Conservation (phyloP, 2,888 invertebrate species). For the Polydrusus pterygomalis region DNA sequence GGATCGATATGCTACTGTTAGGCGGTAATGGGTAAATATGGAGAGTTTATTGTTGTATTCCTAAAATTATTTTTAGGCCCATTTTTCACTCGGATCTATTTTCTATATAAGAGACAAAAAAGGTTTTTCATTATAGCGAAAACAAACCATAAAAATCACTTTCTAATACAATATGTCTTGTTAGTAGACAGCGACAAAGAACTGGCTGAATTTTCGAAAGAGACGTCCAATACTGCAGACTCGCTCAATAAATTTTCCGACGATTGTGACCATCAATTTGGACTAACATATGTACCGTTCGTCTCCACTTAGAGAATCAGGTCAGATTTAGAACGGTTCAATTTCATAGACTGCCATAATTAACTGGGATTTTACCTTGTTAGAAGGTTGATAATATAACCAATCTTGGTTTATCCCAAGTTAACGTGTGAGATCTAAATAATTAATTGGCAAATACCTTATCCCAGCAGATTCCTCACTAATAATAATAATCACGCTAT, state of each 20-base stretch:
- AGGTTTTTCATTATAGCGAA: neutral
- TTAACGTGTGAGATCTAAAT: no score
- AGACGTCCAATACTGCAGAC: conserved; percentile 47
- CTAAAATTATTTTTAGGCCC: no score
- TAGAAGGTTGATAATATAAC: neutral
- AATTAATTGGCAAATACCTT: no score
- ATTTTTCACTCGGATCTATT: no score
- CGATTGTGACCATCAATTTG: conserved; percentile 48
- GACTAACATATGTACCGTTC: conserved; percentile 45
- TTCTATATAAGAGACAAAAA: no score
- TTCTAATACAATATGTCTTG: conserved; percentile 33
- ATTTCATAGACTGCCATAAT: conserved; percentile 36
- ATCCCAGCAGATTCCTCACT: neutral
- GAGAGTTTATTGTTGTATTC: no score
- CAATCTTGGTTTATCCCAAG: neutral
- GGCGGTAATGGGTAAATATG: no score
- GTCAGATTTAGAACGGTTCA: conserved; percentile 37
- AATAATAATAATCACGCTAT: no score
- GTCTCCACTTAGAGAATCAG: conserved; percentile 38
- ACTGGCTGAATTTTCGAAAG: conserved; percentile 37
- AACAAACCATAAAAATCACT: neutral
- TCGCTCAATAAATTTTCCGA: conserved; percentile 37
- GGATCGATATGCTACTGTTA: no score
- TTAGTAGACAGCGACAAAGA: conserved; percentile 37
- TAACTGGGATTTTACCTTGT: conserved; percentile 32